A percentile compares a stretch with the other conserved stretches of the same genome.
phyloP scores from a whole-genome alignment of 2,797 vertebrate genomes.

The Scleropages formosus region DNA sequence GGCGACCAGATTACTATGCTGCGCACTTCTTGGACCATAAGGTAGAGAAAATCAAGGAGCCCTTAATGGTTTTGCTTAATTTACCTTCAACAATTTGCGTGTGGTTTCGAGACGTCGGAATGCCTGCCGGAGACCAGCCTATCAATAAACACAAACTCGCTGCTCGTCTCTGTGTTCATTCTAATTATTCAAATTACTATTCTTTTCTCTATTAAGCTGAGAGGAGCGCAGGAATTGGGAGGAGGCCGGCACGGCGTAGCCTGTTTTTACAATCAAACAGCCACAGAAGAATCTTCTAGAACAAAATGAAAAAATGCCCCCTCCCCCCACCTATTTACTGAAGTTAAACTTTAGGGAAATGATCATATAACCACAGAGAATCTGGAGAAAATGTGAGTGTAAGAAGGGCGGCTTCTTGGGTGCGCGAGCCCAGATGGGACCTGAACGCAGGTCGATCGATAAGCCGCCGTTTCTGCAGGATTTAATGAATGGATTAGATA shows the following conservation, averaged over 20 bases:
- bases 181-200: not conserved
- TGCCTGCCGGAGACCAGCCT: not conserved
- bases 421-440: no score
- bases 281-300: not conserved
- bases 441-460: no score
- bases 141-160: not conserved
- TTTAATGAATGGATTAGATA: no score
- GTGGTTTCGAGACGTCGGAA: not conserved
- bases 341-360: not conserved
- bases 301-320: not conserved
- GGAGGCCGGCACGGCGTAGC: not conserved
- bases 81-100: not conserved
- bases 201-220: not conserved
- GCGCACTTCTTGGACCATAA: not conserved
- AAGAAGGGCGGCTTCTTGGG: no score
- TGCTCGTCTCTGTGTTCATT: not conserved
- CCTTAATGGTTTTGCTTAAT: not conserved
- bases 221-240: not conserved
- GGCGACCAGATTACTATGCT: not conserved
- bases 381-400: no score
- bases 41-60: not conserved
- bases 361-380: no score
- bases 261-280: not conserved
- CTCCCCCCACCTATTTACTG: no score
- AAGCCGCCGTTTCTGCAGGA: no score